Percentiles rank a stretch among this genome's conserved stretches.
These are phyloP conservation scores for Ypsolopha sequella DNA, from an alignment of 2,888 invertebrate species.

Conservation along the genomic window DNA sequence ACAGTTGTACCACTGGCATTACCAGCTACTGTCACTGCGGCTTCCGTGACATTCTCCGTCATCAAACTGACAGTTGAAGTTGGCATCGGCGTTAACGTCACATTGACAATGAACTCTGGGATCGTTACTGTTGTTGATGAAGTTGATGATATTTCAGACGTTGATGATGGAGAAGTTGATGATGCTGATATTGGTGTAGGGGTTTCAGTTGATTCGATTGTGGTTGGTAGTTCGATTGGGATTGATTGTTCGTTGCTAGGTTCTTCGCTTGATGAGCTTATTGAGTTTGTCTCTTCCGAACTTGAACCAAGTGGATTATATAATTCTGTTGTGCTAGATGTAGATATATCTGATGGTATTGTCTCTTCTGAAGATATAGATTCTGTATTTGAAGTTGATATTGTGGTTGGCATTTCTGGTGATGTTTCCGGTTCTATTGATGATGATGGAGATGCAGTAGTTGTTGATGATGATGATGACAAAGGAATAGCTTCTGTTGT, in stretches of 20 bases:
- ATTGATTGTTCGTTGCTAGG: too few species aligned
- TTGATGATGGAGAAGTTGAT: slow-evolving; percentile 9
- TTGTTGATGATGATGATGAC: slow-evolving; percentile 18
- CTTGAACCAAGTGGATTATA: too few species aligned
- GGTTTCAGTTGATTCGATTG: slow-evolving; percentile 41
- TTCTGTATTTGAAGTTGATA: slow-evolving; percentile 12
- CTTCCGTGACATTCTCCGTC: slow-evolving; percentile 19
- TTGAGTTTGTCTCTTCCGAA: too few species aligned
- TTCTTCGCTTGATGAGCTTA: too few species aligned
- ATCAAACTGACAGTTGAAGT: slow-evolving; percentile 27
- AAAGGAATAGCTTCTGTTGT: slow-evolving; percentile 11
- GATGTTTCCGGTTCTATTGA: slow-evolving; percentile 45
- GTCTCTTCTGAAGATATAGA: neutral
- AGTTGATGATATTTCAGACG: slow-evolving; percentile 6
- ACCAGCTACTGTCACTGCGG: slow-evolving; percentile 9
- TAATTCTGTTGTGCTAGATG: too few species aligned
- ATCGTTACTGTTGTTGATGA: slow-evolving; percentile 15
- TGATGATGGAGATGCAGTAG: slow-evolving; percentile 13
- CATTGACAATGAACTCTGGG: slow-evolving; percentile 46
- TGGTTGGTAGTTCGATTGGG: slow-evolving; percentile 18
- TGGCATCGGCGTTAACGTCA: slow-evolving; percentile 39
- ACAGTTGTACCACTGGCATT: slow-evolving; percentile 1
- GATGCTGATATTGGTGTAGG: slow-evolving; percentile 43
- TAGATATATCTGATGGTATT: neutral
- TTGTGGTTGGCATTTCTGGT: slow-evolving; percentile 31